Evolutionary conservation across 2,888 invertebrate genomes (phyloP), one percentile per base, ranked within the genome.

Genomic region (Crematogaster levior): DNA sequence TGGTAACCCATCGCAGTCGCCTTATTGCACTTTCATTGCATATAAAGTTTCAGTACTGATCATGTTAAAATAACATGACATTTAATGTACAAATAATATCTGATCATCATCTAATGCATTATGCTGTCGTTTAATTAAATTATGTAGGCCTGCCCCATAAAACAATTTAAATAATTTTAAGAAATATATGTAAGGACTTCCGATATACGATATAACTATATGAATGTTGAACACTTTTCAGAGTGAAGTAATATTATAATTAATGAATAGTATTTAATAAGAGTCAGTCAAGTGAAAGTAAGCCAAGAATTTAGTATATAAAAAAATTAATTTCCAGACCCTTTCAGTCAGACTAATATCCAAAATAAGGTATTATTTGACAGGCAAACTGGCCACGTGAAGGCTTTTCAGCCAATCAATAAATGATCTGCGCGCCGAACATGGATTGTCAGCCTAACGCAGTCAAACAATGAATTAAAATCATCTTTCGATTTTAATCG

Each of bases 1-100:
- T 92, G 93, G 92, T 92, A 93, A 93, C 93, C 89, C 88, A 91
- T 90, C 84, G 91, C 58, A 91, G 90, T 92, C 89, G 92, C 92
- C 90, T 93, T 93, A 93, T 93, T 93, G 93, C 93, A 93, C 92
- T 89, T 91, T 89, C 89, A 88, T 87, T 87, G 86, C 89, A 79
- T 82, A 82, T 88, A 84, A 84, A 86, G 82, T 86, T 82, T 63
- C 61, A 86, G 73, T 84, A 87, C 70, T 84, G 86, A 87, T 88
- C 56, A 10, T 65, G 72, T 58, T 84, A 85, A 85, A 82, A 82
- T 84, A 87, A 85, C 48, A 73, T 74, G 82, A 88, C 83, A 87
- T 75, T 80, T 72, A 73, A 63, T 85, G 72, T 85, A 34, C 51
- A 68, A 40, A n/a, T 63, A 75, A 85, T 51, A n/a, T n/a, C n/a